phyloP scores from a whole-genome alignment of 1,140 invertebrate genomes.

The Anoplolepis gracilipes region DNA sequence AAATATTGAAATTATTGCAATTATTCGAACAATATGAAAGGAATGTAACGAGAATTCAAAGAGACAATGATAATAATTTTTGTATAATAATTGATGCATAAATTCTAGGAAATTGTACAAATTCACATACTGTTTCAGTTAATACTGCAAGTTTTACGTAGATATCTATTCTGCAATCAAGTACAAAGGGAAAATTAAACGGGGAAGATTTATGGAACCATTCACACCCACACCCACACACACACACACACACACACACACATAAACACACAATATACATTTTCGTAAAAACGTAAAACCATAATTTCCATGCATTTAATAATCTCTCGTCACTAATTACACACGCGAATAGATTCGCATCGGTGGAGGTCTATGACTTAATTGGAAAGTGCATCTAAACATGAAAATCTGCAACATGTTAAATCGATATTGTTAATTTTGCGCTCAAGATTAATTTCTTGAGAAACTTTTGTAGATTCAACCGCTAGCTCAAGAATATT shows the following conservation, averaged over 20 bases:
- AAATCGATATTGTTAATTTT: not conserved
- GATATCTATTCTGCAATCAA: conserved; percentile 4
- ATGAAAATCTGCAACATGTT: conserved; percentile 1
- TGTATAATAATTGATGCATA: conserved; percentile 8
- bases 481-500: not conserved
- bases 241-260: too few relatives aligned
- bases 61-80: conserved; percentile 31
- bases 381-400: conserved; percentile 29
- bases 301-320: conserved; percentile 15
- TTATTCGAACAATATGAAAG: not conserved
- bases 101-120: conserved; percentile 17
- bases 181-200: conserved; percentile 7
- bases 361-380: conserved; percentile 25
- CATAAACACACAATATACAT: not conserved
- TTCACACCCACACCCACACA: not conserved
- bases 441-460: not conserved
- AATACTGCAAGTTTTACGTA: not conserved
- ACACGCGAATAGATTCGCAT: conserved; percentile 12
- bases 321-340: conserved; percentile 31
- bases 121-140: not conserved
- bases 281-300: not conserved
- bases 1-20: conserved; percentile 12
- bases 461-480: not conserved
- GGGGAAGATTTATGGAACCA: not conserved
- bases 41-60: conserved; percentile 10